Percentiles rank a stretch among this genome's conserved stretches.
phyloP scores from a whole-genome alignment of 2,113 vertebrate genomes.

The Anguilla rostrata region DNA sequence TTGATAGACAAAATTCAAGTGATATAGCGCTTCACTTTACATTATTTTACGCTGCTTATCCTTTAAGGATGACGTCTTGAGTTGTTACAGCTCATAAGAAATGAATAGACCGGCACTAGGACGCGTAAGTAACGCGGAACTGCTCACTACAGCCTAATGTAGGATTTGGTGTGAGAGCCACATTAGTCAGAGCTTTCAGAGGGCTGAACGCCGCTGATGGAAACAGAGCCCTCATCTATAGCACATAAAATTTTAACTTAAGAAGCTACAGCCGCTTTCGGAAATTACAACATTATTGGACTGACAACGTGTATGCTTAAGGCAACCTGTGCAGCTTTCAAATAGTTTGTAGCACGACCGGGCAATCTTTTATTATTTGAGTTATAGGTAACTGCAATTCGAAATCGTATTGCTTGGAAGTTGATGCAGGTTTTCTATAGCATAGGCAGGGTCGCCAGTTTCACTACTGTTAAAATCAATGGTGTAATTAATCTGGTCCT shows the following conservation, averaged over 20 bases:
- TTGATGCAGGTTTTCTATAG: not conserved
- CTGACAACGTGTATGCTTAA: not conserved
- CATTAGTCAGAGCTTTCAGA: not conserved
- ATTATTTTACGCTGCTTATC: not conserved
- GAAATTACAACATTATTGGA: not conserved
- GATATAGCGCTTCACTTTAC: not conserved
- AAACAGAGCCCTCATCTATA: not conserved
- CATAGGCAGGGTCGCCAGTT: not conserved
- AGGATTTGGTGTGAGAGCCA: not conserved
- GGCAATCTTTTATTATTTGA: not conserved
- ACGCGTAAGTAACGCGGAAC: constrained; percentile 20
- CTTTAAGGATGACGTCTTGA: not conserved
- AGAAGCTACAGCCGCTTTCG: not conserved
- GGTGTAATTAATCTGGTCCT: not conserved
- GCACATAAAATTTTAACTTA: too few species aligned
- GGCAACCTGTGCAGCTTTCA: not conserved
- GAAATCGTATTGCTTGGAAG: not conserved
- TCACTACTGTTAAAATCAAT: constrained; percentile 13
- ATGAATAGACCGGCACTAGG: constrained; percentile 35
- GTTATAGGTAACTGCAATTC: not conserved
- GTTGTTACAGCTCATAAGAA: not conserved
- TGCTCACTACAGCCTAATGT: not conserved
- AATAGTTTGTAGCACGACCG: not conserved
- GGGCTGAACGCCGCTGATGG: constrained; percentile 21
- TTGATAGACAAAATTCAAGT: not conserved